phyloP scores from a whole-genome alignment of 2,888 invertebrate species.

The Drosophila mimetica region DNA sequence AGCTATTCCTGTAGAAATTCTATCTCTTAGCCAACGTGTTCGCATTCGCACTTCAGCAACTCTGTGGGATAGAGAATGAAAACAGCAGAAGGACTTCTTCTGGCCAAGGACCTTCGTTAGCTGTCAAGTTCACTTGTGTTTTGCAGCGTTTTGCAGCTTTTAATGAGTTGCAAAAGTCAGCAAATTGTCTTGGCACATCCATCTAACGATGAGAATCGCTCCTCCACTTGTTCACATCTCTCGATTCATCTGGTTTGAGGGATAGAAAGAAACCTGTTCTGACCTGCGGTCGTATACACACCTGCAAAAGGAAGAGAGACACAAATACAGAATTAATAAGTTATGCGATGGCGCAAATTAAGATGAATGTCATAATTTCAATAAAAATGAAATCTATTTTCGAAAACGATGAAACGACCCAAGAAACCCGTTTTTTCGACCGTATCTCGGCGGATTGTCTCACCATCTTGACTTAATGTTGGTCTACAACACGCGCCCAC shows the following conservation, averaged over 20 bases:
- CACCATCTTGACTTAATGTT: slow-evolving; percentile 50
- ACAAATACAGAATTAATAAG: slow-evolving; percentile 60
- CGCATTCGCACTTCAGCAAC: slow-evolving; percentile 18
- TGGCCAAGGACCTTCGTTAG: slow-evolving; percentile 42
- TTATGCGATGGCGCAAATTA: slow-evolving; percentile 75
- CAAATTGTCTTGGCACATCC: slow-evolving; percentile 39
- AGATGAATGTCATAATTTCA: slow-evolving; percentile 81
- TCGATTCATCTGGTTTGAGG: slow-evolving; percentile 3
- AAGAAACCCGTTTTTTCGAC: slow-evolving; percentile 60
- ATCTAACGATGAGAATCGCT: slow-evolving; percentile 40
- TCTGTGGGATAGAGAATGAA: neutral
- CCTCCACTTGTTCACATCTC: neutral
- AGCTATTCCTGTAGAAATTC: slow-evolving; percentile 7
- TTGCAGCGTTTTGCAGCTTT: slow-evolving; percentile 48
- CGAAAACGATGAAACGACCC: slow-evolving; percentile 29
- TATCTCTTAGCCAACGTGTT: slow-evolving; percentile 18
- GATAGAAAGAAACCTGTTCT: slow-evolving; percentile 50
- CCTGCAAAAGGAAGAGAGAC: slow-evolving; percentile 63
- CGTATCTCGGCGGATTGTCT: slow-evolving; percentile 38
- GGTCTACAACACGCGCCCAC: slow-evolving; percentile 72
- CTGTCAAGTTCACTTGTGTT: slow-evolving; percentile 49
- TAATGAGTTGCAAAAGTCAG: slow-evolving; percentile 60
- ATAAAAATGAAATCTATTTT: slow-evolving; percentile 79
- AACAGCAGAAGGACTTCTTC: slow-evolving; percentile 6
- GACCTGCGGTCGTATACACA: slow-evolving; percentile 50